These are phyloP conservation scores for Cygnus buccinator DNA, from an alignment of 2,113 vertebrate species.

Conservation along the genomic window DNA sequence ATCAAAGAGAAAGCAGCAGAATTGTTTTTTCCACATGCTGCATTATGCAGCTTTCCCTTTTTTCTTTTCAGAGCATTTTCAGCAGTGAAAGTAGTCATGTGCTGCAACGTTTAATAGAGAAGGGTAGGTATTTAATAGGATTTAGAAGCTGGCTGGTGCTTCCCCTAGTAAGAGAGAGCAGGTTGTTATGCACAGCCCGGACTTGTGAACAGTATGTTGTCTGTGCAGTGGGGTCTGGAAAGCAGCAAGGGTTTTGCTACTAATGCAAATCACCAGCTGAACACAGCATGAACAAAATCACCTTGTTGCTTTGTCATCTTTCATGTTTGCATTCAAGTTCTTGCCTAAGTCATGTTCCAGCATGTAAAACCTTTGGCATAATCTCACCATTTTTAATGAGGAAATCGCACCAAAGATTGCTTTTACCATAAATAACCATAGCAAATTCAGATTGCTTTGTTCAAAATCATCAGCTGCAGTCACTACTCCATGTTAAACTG, in stretches of 20 bases:
- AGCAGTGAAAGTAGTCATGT: slow-evolving; percentile 36
- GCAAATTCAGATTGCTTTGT: neutral
- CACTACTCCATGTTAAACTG: neutral
- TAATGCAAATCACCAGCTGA: neutral
- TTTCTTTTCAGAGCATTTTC: slow-evolving; percentile 5
- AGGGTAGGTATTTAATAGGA: slow-evolving; percentile 15
- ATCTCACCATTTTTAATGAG: neutral
- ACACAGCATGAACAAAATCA: neutral
- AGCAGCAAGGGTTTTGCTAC: neutral
- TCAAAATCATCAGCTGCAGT: neutral
- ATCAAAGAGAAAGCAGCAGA: slow-evolving; percentile 56
- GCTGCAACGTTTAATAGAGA: neutral
- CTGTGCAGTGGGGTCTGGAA: neutral
- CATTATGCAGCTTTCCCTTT: slow-evolving; percentile 43
- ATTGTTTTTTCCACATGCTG: slow-evolving; percentile 2
- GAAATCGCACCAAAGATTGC: neutral
- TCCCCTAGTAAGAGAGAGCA: neutral
- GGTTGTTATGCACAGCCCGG: neutral
- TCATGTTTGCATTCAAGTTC: neutral
- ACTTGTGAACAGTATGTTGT: neutral
- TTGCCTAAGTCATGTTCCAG: neutral
- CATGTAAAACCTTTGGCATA: neutral
- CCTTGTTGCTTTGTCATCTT: neutral
- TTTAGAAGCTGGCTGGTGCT: slow-evolving; percentile 6
- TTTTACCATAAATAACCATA: neutral